phyloP scores from a whole-genome alignment of 2,888 invertebrate genomes.

The Clitarchus hookeri region DNA sequence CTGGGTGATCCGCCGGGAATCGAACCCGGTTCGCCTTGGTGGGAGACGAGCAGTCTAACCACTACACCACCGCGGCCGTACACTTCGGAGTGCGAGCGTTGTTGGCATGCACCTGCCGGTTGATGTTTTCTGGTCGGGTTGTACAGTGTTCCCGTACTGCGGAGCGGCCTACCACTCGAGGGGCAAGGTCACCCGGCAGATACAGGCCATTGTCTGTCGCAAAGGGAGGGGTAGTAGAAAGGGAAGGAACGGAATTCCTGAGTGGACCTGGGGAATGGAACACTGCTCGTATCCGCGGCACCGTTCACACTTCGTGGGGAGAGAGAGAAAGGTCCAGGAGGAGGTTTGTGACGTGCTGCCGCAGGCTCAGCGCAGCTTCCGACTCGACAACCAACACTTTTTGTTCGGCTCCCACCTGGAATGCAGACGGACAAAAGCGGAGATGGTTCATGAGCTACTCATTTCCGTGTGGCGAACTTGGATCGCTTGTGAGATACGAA shows the following conservation, averaged over 20 bases:
- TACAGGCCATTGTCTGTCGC: neutral
- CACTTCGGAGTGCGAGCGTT: too few species aligned
- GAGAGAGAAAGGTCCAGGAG: neutral
- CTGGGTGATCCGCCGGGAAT: too few species aligned
- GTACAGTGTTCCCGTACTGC: neutral
- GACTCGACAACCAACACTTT: neutral
- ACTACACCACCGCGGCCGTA: too few species aligned
- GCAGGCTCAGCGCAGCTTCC: neutral
- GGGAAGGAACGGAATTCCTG: slow-evolving; percentile 1
- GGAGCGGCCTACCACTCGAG: neutral
- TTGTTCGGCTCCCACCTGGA: neutral
- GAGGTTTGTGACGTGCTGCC: neutral
- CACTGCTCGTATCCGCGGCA: neutral
- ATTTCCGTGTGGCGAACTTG: too few species aligned
- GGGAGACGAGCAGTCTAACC: too few species aligned
- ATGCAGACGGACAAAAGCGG: too few species aligned
- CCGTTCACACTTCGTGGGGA: neutral
- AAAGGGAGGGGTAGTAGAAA: neutral
- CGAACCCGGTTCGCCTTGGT: too few species aligned
- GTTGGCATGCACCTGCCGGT: neutral
- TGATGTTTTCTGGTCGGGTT: neutral
- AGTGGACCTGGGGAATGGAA: neutral
- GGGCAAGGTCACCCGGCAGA: neutral
- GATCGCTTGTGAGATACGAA: too few species aligned
- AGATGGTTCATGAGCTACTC: too few species aligned